phyloP scores from a whole-genome alignment of 2,113 vertebrate species.

The Rhynchomys soricoides region DNA sequence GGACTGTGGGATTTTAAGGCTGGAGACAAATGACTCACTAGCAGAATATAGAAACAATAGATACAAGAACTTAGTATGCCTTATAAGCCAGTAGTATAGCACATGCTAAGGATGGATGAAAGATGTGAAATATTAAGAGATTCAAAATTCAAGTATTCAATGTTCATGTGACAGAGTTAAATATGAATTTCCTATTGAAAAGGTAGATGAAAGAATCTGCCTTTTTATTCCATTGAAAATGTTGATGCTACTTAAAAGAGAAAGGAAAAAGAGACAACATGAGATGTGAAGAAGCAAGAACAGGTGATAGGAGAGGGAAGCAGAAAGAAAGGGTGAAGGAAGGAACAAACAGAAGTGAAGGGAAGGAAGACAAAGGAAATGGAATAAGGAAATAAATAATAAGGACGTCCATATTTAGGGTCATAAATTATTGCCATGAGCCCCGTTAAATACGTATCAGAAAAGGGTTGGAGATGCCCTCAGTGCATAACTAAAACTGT shows the following conservation, averaged over 20 bases:
- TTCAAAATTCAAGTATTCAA: background rate
- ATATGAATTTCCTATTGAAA: background rate
- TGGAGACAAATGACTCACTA: background rate
- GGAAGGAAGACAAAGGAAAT: too few relatives aligned
- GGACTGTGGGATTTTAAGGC: background rate
- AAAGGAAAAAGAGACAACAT: too few relatives aligned
- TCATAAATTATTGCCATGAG: background rate
- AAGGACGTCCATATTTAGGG: background rate
- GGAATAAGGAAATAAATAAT: background rate
- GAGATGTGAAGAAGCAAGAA: too few relatives aligned
- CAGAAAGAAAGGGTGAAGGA: accelerated
- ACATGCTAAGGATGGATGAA: background rate
- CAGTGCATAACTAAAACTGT: too few relatives aligned
- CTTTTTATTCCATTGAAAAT: background rate
- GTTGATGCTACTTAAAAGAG: background rate
- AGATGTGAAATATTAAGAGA: background rate
- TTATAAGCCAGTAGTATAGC: background rate
- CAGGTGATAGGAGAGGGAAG: background rate
- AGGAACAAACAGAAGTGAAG: background rate
- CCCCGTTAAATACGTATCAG: background rate
- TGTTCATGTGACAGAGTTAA: background rate
- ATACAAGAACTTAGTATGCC: background rate
- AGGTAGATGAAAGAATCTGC: background rate
- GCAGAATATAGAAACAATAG: background rate
- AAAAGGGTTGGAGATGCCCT: background rate